Base-by-base conservation (phyloP, 2,113 vertebrate species). In the Megaptera novaeangliae region DNA sequence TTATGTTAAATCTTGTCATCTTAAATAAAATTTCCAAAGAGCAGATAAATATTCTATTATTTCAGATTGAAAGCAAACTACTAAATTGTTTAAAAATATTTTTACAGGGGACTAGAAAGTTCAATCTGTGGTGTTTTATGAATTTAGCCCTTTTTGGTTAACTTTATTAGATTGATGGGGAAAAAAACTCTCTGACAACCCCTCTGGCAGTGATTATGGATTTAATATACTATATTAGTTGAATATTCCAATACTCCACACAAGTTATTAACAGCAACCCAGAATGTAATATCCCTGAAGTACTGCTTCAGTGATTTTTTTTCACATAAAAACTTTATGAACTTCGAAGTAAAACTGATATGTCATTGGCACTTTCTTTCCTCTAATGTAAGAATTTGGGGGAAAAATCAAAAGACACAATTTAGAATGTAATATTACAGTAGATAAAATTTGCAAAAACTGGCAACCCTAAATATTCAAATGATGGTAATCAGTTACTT, bases 321-420 rank as follows among this genome's bases (percentile, higher is more conserved):
- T 96, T 84, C 87, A 96, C 61, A 87, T 95, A 91, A 96, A 95
- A 57, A 94, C 91, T 97, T 97, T 96, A 97, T 96, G 81, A 98
- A 94, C 59, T 85, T 92, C 39, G 84, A 92, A 96, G 64, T 92
- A 90, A 95, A 96, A 94, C 55, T 92, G 68, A 82, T 78, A 49
- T 5, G 46, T 82, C 94, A 95, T 93, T 78, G 46, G 34, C 18
- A 94, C 12, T 91, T 92, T 94, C 23, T 97, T 27, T 31, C 41
- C 34, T 86, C 55, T 95, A 81, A 87, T 89, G 46, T 89, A 82
- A 95, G 39, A 87, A 68, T 46, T 64, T 84, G 18, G 31, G 29
- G 4, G 13, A 1, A 8, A 23, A 61, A 74, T 82, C 20, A 55
- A 63, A 44, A 90, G 81, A 77, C 18, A 75, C 20, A 93, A 74